A percentile compares a stretch with the other conserved stretches of the same genome.
Evolutionary conservation across 2,888 invertebrate genomes (phyloP).

Genomic region (Pinctada fucata): DNA sequence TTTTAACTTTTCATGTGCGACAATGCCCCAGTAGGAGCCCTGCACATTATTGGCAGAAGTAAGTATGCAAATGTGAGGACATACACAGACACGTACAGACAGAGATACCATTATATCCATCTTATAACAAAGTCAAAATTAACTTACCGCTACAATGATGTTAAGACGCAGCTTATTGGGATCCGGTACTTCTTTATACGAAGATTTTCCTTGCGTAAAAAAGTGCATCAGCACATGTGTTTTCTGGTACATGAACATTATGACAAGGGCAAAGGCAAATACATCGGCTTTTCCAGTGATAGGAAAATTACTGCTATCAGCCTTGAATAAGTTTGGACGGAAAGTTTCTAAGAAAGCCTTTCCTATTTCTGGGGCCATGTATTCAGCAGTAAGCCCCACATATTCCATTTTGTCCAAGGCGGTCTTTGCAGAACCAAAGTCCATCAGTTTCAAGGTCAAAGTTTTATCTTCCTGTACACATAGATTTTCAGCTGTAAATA

Average conservation of each 20-base stretch:
- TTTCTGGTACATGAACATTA: slow-evolving; percentile 48
- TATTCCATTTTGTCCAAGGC: slow-evolving; percentile 41
- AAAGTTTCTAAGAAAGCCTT: slow-evolving; percentile 39
- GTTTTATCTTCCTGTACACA: slow-evolving; percentile 30
- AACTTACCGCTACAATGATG: slow-evolving; percentile 46
- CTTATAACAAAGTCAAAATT: too few relatives aligned
- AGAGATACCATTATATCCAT: too few relatives aligned
- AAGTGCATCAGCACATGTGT: slow-evolving; percentile 50
- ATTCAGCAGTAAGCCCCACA: slow-evolving; percentile 52
- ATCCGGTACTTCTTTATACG: slow-evolving; percentile 34
- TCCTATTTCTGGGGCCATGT: slow-evolving; percentile 53
- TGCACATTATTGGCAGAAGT: too few relatives aligned
- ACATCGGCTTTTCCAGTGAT: slow-evolving; percentile 51
- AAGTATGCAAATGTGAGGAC: too few relatives aligned
- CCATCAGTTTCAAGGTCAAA: slow-evolving; percentile 44
- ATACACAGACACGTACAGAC: too few relatives aligned
- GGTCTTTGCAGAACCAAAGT: slow-evolving; percentile 55
- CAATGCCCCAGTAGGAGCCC: too few relatives aligned
- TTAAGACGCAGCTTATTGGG: slow-evolving; percentile 33
- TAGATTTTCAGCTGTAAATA: slow-evolving; percentile 51
- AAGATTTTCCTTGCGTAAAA: slow-evolving; percentile 44
- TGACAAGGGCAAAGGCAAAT: slow-evolving; percentile 47
- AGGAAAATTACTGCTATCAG: slow-evolving; percentile 12
- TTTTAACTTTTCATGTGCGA: too few relatives aligned
- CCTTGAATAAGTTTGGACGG: slow-evolving; percentile 14